Conservation (phyloP, 1,140 invertebrate species). For the Drosophila eugracilis region DNA sequence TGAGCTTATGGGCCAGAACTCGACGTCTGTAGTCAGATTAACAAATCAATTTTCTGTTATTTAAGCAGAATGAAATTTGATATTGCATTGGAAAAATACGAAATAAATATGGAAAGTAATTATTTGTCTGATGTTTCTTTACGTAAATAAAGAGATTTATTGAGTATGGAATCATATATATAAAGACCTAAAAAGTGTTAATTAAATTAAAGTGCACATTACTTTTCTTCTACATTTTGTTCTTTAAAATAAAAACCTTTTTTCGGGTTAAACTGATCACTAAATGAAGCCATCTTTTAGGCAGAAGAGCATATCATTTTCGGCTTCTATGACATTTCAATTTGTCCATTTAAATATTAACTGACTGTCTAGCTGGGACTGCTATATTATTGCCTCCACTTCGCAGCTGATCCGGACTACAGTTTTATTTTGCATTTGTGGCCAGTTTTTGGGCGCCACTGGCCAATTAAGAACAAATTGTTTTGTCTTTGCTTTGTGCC, state of each 20-base stretch:
- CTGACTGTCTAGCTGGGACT: constrained; percentile 31
- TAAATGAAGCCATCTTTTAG: neutral
- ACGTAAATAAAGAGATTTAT: too few species aligned
- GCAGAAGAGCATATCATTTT: constrained; percentile 25
- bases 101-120: too few species aligned
- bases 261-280: neutral
- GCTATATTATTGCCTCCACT: constrained; percentile 18
- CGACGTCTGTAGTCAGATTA: neutral
- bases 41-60: neutral
- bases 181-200: too few species aligned
- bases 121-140: too few species aligned
- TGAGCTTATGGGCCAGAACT: neutral
- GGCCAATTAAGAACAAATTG: constrained; percentile 64
- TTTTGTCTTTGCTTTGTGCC: constrained; percentile 38
- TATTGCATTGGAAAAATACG: neutral
- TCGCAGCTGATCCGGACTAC: constrained; percentile 8
- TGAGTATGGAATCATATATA: too few species aligned
- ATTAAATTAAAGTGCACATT: too few species aligned
- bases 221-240: too few species aligned
- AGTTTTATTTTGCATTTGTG: constrained; percentile 49
- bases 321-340: constrained; percentile 17
- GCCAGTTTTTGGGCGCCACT: constrained; percentile 46
- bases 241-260: neutral
- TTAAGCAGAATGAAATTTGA: neutral
- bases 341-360: constrained; percentile 36